Conservation (phyloP, 2,888 invertebrate genomes). For the Drosophila barbarae region DNA sequence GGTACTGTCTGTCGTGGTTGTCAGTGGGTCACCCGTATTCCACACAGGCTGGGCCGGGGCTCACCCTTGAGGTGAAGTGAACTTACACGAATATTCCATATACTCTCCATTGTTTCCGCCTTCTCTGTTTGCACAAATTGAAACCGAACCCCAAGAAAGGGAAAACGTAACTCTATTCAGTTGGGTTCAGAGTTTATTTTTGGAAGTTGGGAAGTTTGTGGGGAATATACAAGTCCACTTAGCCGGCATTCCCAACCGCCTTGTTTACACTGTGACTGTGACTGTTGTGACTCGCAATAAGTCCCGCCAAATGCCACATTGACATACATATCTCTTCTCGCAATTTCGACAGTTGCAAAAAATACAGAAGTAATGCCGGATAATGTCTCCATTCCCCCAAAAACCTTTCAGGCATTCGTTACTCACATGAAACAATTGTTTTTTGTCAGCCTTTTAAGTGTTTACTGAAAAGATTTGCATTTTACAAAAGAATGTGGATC, state of each 20-base stretch:
- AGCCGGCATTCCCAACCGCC: slow-evolving; percentile 26
- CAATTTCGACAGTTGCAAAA: slow-evolving; percentile 34
- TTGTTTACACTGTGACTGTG: slow-evolving; percentile 23
- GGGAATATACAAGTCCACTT: slow-evolving; percentile 23
- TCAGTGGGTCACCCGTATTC: slow-evolving; percentile 58
- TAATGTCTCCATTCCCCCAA: slow-evolving; percentile 50
- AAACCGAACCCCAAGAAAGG: background rate
- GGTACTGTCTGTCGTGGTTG: slow-evolving; percentile 26
- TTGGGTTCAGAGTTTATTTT: slow-evolving; percentile 11
- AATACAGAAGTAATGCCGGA: slow-evolving; percentile 15
- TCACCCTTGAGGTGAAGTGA: slow-evolving; percentile 36
- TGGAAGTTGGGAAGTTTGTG: slow-evolving; percentile 8
- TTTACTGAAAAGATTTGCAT: slow-evolving; percentile 10
- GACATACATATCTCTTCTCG: slow-evolving; percentile 41
- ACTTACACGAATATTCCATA: slow-evolving; percentile 55
- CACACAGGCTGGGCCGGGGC: slow-evolving; percentile 39
- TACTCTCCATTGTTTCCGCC: slow-evolving; percentile 27
- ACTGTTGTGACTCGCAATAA: slow-evolving; percentile 19
- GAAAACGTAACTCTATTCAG: slow-evolving; percentile 19
- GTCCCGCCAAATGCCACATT: slow-evolving; percentile 39
- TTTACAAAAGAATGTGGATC: background rate
- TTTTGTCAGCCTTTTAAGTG: slow-evolving; percentile 2
- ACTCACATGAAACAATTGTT: slow-evolving; percentile 1
- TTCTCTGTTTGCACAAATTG: slow-evolving; percentile 38
- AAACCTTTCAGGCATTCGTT: slow-evolving; percentile 2